Conservation (phyloP, 2,797 vertebrate genomes). For the Rachycentron canadum region DNA sequence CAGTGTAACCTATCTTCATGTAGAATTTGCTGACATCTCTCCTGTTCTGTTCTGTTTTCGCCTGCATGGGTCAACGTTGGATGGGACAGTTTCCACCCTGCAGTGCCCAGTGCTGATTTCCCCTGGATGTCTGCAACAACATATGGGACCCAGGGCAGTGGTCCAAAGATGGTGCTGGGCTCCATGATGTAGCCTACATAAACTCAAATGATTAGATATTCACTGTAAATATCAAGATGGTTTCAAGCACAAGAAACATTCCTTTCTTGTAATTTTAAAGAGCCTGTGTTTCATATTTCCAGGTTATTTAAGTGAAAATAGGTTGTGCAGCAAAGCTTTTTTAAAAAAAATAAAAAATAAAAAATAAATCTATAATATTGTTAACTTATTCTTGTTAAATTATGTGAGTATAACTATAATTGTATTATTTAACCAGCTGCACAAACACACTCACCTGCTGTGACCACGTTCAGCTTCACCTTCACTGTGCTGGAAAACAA, state of each 20-base stretch:
- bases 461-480: conserved; percentile 27
- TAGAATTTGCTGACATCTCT: conserved; percentile 13
- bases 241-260: not conserved
- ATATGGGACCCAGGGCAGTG: conserved; percentile 82
- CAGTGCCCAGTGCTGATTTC: conserved; percentile 71
- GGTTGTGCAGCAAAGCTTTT: not conserved
- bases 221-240: not conserved
- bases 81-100: conserved; percentile 61
- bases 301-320: not conserved
- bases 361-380: not conserved
- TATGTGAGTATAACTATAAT: not conserved
- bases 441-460: conserved; percentile 31
- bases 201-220: conserved; percentile 12
- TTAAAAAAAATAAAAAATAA: not conserved
- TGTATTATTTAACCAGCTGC: conserved; percentile 12
- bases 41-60: conserved; percentile 15
- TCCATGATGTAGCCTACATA: conserved; percentile 33
- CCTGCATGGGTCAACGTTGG: conserved; percentile 43
- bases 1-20: not conserved
- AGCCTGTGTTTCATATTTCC: not conserved
- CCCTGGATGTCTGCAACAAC: conserved; percentile 75
- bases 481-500: conserved; percentile 21
- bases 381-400: not conserved
- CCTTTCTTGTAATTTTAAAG: not conserved
- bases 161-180: conserved; percentile 73